Evolutionary conservation across 2,888 invertebrate species (phyloP).

Genomic region (Acanthosepion lycidas): DNA sequence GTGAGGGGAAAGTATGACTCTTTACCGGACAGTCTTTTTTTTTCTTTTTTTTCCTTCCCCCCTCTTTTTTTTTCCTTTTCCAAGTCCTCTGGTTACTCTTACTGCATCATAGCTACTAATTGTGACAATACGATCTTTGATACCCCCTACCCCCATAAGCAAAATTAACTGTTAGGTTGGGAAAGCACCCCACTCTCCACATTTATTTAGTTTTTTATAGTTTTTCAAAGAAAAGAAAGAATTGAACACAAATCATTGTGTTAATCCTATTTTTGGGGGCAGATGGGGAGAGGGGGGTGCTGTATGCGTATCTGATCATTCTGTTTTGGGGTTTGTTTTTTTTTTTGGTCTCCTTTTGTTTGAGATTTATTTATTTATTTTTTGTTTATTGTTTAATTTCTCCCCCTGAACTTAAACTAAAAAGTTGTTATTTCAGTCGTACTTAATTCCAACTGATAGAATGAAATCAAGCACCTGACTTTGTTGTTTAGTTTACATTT

Average conservation of each 20-base stretch:
- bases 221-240: neutral
- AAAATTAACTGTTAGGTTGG: constrained; percentile 33
- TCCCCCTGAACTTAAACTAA: neutral
- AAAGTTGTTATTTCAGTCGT: neutral
- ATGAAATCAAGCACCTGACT: neutral
- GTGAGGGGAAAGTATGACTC: neutral
- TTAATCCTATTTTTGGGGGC: neutral
- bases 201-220: neutral
- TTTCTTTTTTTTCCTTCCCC: neutral
- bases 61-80: neutral
- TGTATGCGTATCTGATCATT: neutral
- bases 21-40: neutral
- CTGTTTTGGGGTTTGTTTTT: no score
- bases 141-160: neutral
- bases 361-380: neutral
- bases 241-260: neutral
- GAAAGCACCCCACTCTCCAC: neutral
- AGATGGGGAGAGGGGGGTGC: neutral
- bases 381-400: neutral
- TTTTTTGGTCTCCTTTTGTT: neutral
- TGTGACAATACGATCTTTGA: neutral
- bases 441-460: neutral
- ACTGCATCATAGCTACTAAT: neutral
- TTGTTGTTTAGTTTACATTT: neutral
- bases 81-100: neutral